Conservation (phyloP, 2,888 invertebrate genomes). For the Neelides folsomi region DNA sequence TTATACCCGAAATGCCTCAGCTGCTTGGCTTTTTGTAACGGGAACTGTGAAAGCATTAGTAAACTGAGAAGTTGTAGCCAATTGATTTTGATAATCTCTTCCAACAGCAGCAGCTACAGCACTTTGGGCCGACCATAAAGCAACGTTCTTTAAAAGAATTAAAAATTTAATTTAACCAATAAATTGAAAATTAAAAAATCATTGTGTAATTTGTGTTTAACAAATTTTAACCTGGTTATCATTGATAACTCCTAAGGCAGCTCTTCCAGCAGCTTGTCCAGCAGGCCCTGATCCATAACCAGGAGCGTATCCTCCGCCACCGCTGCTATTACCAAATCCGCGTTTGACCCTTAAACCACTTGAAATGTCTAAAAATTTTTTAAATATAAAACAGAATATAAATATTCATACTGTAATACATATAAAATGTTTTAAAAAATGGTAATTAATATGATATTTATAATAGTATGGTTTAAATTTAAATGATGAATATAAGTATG, state of each 20-base stretch:
- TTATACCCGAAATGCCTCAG: slow-evolving; percentile 20
- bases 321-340: slow-evolving; percentile 13
- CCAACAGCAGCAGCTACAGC: slow-evolving; percentile 30
- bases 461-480: too few relatives aligned
- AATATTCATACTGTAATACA: too few relatives aligned
- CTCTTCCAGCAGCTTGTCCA: slow-evolving; percentile 18
- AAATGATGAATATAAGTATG: too few relatives aligned
- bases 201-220: too few relatives aligned
- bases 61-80: slow-evolving; percentile 30
- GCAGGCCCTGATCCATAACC: slow-evolving; percentile 20
- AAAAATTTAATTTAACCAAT: too few relatives aligned
- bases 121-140: slow-evolving; percentile 22
- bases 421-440: too few relatives aligned
- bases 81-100: slow-evolving; percentile 27
- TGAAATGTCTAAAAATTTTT: too few relatives aligned
- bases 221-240: slow-evolving; percentile 17
- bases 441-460: too few relatives aligned
- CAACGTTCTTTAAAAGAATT: slow-evolving; percentile 7
- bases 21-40: slow-evolving; percentile 28
- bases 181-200: too few relatives aligned
- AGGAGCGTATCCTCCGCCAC: slow-evolving; percentile 15
- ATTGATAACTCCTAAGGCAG: slow-evolving; percentile 12
- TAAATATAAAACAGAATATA: too few relatives aligned
- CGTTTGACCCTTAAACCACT: not conserved
- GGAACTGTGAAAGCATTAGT: slow-evolving; percentile 31